Percentiles rank a stretch among this genome's conserved stretches.
phyloP scores from a whole-genome alignment of 2,113 vertebrate genomes.

The Talpa occidentalis region DNA sequence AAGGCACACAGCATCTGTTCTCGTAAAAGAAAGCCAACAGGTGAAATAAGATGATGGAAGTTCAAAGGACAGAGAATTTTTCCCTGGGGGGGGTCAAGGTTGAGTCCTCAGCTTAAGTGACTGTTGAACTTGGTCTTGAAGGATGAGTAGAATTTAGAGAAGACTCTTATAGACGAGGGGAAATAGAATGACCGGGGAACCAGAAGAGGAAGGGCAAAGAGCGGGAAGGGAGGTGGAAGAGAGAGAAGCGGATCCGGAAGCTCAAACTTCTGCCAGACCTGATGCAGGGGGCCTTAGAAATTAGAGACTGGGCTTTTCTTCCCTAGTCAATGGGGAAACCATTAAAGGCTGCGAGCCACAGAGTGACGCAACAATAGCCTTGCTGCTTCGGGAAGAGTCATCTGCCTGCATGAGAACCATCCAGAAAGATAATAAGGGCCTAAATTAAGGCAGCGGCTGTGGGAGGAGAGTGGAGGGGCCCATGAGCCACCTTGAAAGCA shows the following conservation, averaged over 20 bases:
- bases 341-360: not conserved
- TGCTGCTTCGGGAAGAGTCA: not conserved
- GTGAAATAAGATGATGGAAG: not conserved
- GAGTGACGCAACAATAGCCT: not conserved
- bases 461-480: not conserved
- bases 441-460: not conserved
- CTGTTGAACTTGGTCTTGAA: conserved; percentile 6
- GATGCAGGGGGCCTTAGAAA: not conserved
- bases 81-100: not conserved
- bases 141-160: not conserved
- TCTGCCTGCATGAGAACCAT: not conserved
- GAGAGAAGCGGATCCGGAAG: not conserved
- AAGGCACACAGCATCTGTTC: not conserved
- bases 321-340: not conserved
- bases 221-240: not conserved
- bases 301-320: not conserved
- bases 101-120: not conserved
- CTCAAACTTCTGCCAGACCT: not conserved
- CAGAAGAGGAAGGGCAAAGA: not conserved
- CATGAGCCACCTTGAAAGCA: fast-evolving
- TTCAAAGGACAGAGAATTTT: not conserved
- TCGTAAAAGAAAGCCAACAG: not conserved
- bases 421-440: not conserved
- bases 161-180: not conserved
- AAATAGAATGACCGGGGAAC: fast-evolving